A percentile compares a stretch with the other conserved stretches of the same genome.
These are phyloP conservation scores for Aethes cnicana DNA, from an alignment of 2,888 invertebrate genomes.

Conservation along the genomic window DNA sequence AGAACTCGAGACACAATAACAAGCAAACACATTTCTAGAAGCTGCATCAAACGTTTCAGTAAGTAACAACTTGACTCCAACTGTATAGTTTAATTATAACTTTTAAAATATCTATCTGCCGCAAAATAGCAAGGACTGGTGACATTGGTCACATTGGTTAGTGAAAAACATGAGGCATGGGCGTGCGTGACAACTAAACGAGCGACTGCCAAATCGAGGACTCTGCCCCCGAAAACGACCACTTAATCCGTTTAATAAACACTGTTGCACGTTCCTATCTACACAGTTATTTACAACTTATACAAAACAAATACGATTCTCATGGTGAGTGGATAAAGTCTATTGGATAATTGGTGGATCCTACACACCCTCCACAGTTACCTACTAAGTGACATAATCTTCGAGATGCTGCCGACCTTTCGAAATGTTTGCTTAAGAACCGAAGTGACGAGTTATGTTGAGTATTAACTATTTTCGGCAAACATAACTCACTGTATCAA, in stretches of 20 bases:
- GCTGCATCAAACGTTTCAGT: too few relatives aligned
- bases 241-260: conserved; percentile 25
- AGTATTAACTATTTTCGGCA: conserved; percentile 8
- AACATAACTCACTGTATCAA: conserved; percentile 12
- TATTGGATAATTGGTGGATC: too few relatives aligned
- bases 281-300: not conserved
- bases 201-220: conserved; percentile 45
- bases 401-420: conserved; percentile 13
- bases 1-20: too few relatives aligned
- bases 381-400: conserved; percentile 14
- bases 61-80: too few relatives aligned
- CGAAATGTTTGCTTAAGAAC: conserved; percentile 20
- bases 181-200: conserved; percentile 55
- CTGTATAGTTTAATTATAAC: conserved; percentile 7
- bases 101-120: not conserved
- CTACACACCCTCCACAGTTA: too few relatives aligned
- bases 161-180: conserved; percentile 49
- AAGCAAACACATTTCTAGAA: too few relatives aligned
- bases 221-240: conserved; percentile 49
- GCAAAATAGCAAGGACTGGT: conserved; percentile 10
- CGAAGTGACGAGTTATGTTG: not conserved
- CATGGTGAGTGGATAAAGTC: not conserved
- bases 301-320: not conserved
- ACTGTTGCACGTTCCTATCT: conserved; percentile 4
- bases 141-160: conserved; percentile 22